Base-by-base conservation (phyloP, 2,113 vertebrate genomes). In the Ailuropoda melanoleuca region DNA sequence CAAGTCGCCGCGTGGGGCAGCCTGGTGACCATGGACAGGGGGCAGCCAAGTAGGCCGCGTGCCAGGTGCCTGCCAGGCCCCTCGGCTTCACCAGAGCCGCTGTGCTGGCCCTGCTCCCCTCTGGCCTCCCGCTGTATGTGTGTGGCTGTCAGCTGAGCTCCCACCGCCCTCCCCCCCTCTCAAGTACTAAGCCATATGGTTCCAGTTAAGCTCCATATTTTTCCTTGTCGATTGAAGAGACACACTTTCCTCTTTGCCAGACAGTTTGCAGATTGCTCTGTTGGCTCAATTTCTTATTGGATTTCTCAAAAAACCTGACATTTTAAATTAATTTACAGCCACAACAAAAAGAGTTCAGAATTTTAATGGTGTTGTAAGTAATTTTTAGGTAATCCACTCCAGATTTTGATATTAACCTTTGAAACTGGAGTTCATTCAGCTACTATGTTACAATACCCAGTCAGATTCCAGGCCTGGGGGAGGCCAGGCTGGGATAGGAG, bases 271-370 rank as follows among this genome's bases (percentile, higher is more conserved):
- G 99, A 99, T 99, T 99, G 99, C 98, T 99, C 99, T 98, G 90
- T 98, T 99, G 98, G 99, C 99, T 99, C 99, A 99, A 99, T 99
- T 99, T 99, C 99, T 99, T 99, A 99, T 99, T 99, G 99, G 99
- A 99, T 99, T 99, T 99, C 99, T 99, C 98, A 99, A 99, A 99
- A 99, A 99, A 98, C 82, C 99, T 99, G 99, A 99, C 99, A 99
- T 99, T 99, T 99, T 99, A 99, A 99, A 99, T 99, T 99, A 99
- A 99, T 99, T 99, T 99, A 99, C 99, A 99, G 99, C 99, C 99
- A 99, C 99, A 99, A 99, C 99, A 99, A 99, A 99, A 99, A 99
- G 99, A 99, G 98, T 99, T 99, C 98, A 99, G 99, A 99, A 98
- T 99, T 99, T 99, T 99, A 99, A 99, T 99, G 98, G 99, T 98